Conservation (phyloP, 1,140 invertebrate species). For the Zeugodacus cucurbitae region DNA sequence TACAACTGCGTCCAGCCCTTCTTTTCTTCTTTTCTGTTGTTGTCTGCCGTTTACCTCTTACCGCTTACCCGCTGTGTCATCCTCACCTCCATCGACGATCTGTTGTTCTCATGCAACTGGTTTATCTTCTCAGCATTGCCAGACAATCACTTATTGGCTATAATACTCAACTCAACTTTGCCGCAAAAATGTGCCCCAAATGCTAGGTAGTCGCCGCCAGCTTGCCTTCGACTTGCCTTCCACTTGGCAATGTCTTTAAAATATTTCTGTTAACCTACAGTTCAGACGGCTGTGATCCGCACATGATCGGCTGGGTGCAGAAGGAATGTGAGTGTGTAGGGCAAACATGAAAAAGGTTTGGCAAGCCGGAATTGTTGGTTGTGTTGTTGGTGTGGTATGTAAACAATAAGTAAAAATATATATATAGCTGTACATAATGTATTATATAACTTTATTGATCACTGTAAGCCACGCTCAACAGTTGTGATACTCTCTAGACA, state of each 20-base stretch:
- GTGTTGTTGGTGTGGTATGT: background rate
- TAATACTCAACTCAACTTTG: no score
- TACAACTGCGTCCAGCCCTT: background rate
- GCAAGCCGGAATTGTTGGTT: background rate
- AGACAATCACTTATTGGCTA: background rate
- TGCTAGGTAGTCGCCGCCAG: background rate
- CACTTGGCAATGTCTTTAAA: conserved; percentile 30
- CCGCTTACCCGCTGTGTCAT: background rate
- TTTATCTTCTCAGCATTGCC: conserved; percentile 15
- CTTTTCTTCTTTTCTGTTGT: background rate
- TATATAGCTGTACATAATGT: background rate
- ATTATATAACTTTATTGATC: background rate
- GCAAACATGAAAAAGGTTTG: background rate
- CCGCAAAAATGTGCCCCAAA: background rate
- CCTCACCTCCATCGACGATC: background rate
- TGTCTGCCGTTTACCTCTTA: background rate
- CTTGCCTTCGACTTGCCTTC: conserved; percentile 6
- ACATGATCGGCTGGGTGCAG: background rate
- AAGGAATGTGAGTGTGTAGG: background rate
- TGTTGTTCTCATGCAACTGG: background rate
- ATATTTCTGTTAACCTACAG: conserved; percentile 34
- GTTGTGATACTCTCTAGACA: background rate
- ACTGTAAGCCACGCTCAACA: background rate
- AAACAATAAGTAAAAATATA: background rate
- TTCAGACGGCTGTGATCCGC: conserved; percentile 8